Percentiles rank a stretch among this genome's conserved stretches.
Evolutionary conservation across 2,888 invertebrate genomes (phyloP).

Genomic region (Scaeva pyrastri): DNA sequence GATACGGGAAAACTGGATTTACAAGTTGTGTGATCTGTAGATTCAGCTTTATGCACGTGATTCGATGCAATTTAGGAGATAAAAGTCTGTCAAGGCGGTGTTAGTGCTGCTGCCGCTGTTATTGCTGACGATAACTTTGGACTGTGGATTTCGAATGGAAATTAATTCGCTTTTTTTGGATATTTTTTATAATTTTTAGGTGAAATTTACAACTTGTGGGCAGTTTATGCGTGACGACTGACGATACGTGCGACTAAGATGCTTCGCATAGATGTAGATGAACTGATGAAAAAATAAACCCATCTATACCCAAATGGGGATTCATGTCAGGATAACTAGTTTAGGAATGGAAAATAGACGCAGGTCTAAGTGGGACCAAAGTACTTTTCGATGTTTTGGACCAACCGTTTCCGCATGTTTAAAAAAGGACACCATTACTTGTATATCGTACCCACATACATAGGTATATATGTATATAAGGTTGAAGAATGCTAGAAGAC

Average conservation of each 20-base stretch:
- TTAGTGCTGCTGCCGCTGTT: neutral
- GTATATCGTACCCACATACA: too few relatives aligned
- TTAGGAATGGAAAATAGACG: slow-evolving; percentile 36
- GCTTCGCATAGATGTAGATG: slow-evolving; percentile 37
- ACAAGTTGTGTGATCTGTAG: slow-evolving; percentile 73
- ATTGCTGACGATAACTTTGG: neutral
- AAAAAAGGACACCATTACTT: neutral
- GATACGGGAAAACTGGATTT: slow-evolving; percentile 68
- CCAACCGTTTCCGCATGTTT: slow-evolving; percentile 23
- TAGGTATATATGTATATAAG: neutral
- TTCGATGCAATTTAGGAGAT: slow-evolving; percentile 71
- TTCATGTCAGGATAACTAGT: slow-evolving; percentile 35
- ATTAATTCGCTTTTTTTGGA: neutral
- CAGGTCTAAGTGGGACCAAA: slow-evolving; percentile 24
- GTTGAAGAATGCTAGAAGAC: neutral
- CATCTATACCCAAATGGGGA: slow-evolving; percentile 6
- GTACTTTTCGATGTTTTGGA: slow-evolving; percentile 33
- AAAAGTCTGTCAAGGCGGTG: slow-evolving; percentile 48
- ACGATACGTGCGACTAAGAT: slow-evolving; percentile 21
- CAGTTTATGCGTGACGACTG: slow-evolving; percentile 65
- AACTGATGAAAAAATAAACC: neutral
- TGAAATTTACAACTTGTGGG: slow-evolving; percentile 69
- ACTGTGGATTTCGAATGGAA: slow-evolving; percentile 34
- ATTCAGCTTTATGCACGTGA: slow-evolving; percentile 73
- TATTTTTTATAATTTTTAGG: slow-evolving; percentile 31